A percentile compares a stretch with the other conserved stretches of the same genome.
These are phyloP conservation scores for Mythimna vitellina DNA, from an alignment of 2,888 invertebrate genomes.

Conservation along the genomic window DNA sequence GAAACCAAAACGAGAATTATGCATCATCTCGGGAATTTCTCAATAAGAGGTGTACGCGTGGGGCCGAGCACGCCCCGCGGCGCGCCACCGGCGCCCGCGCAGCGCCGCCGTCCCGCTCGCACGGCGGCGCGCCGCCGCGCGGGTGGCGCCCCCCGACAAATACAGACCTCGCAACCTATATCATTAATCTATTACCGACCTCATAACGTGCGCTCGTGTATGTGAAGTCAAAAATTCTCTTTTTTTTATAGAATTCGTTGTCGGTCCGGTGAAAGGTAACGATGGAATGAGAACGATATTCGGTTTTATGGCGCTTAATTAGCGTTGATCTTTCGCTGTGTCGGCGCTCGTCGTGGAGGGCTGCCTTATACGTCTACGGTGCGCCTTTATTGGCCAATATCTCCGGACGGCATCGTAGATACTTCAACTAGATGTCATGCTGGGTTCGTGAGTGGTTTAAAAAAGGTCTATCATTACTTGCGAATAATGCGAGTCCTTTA, in stretches of 20 bases:
- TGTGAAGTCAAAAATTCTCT: conserved; percentile 69
- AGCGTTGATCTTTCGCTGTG: conserved; percentile 84
- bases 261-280: conserved; percentile 85
- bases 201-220: conserved; percentile 82
- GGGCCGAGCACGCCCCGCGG: conserved; percentile 77
- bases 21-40: conserved; percentile 89
- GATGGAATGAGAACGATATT: conserved; percentile 83
- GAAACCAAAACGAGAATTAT: conserved; percentile 87
- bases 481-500: conserved; percentile 61
- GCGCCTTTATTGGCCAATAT: conserved; percentile 83
- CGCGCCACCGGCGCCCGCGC: conserved; percentile 69
- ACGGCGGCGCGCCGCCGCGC: conserved; percentile 65
- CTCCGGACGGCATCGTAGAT: conserved; percentile 78
- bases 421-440: conserved; percentile 80
- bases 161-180: conserved; percentile 85
- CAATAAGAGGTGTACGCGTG: conserved; percentile 88
- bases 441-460: conserved; percentile 69
- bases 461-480: conserved; percentile 70
- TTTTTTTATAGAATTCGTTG: conserved; percentile 79
- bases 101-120: conserved; percentile 71
- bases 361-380: conserved; percentile 77
- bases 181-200: conserved; percentile 89
- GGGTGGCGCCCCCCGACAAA: conserved; percentile 77
- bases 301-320: conserved; percentile 89
- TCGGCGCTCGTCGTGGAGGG: conserved; percentile 77